These are phyloP conservation scores for Epinotia bilunana DNA, from an alignment of 2,888 invertebrate species.

Conservation along the genomic window DNA sequence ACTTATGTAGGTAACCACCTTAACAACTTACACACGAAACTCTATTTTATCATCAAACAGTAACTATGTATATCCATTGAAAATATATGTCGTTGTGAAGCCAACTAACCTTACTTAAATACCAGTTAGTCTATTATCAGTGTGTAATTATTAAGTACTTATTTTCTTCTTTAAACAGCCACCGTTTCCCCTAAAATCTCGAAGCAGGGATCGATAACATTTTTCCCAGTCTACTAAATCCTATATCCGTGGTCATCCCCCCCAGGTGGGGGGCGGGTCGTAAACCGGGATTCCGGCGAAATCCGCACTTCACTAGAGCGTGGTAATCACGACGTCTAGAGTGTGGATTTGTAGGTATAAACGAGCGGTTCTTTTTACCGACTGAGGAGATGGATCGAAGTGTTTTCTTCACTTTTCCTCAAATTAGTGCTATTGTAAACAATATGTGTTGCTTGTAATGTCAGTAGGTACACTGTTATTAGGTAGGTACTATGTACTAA, in stretches of 20 bases:
- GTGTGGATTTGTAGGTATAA: slow-evolving; percentile 56
- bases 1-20: too few species aligned
- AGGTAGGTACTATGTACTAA: not conserved
- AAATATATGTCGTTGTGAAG: too few species aligned
- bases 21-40: not conserved
- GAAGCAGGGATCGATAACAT: slow-evolving; percentile 44
- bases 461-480: not conserved
- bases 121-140: not conserved
- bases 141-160: not conserved
- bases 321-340: slow-evolving; percentile 69
- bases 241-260: slow-evolving; percentile 45
- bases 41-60: not conserved
- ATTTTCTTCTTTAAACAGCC: not conserved
- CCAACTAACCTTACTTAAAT: not conserved
- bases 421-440: not conserved
- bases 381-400: slow-evolving; percentile 31
- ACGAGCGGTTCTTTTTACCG: slow-evolving; percentile 41
- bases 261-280: slow-evolving; percentile 57
- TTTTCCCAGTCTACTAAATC: slow-evolving; percentile 43
- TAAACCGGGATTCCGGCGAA: slow-evolving; percentile 79
- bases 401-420: not conserved
- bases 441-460: too few species aligned
- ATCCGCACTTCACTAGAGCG: slow-evolving; percentile 78
- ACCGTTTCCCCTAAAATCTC: slow-evolving; percentile 36
- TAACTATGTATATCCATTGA: too few species aligned